Evolutionary conservation across 2,888 invertebrate genomes (phyloP), one percentile per base, ranked within the genome.

Genomic region (Imbricaverruca yamaguchii): DNA sequence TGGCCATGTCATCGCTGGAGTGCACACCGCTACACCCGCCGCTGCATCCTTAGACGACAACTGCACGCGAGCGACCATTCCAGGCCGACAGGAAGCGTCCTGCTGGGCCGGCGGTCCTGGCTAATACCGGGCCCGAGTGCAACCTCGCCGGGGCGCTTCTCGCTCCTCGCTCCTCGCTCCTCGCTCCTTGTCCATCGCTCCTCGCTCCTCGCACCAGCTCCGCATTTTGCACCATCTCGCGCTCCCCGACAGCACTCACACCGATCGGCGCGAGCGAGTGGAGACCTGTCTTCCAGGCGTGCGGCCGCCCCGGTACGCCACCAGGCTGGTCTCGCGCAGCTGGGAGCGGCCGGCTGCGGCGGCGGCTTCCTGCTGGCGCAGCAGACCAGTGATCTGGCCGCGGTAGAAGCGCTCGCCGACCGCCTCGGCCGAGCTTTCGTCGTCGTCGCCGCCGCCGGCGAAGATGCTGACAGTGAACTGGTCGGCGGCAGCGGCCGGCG

Each of bases 391-490:
- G 53, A 74, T 13, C 74, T 74, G 74, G 18, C 55, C 74, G 21
- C 74, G 53, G 21, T 74, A 74, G 55, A 74, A n/a, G 21, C 74
- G 53, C 53, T 74, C 74, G 8, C 39, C 18, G 15, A 0, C 39
- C 18, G 69, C 15, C 39, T 69, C 69, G 39, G 15, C 6, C 15
- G 7, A 2, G 18, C 15, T 21, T 53, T 55, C 74, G 21, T 21
- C 74, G 53, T 9, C 21, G 65, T 18, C 65, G 10, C 61, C 61
- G 69, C 23, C 69, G 69, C 74, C 53, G 21, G 74, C 53, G 59
- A 23, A 79, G 25, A 79, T 79, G 57, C 79, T 79, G 23, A 79
- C 25, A 25, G n/a, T 79, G 57, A 79, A 56, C 23, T 59, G 79
- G 59, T 79, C 79, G 1, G 79, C 79, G 56, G 57, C 23, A 13